Base-by-base conservation (phyloP, 2,797 vertebrate genomes). In the Alcedo atthis region DNA sequence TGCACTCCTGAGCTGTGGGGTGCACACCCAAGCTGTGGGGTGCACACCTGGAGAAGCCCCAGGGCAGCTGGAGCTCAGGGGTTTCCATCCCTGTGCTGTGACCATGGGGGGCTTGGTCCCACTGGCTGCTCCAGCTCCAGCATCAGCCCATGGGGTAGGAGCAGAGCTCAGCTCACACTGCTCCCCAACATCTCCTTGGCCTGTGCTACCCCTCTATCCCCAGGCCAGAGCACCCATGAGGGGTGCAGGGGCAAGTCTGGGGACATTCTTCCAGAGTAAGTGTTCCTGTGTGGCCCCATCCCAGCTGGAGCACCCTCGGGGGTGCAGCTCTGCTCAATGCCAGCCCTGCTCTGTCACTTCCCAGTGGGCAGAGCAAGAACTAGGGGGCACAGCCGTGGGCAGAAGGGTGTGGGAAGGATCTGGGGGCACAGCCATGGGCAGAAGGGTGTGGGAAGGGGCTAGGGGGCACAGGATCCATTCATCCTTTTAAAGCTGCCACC, bases 111-210 rank as follows among this genome's bases (percentile, higher is more conserved):
- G 4, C 45, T 85, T 4, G 5, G 55, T 55, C 49, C 35, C 37
- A 15, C 21, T 0, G 1, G 30, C 57, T 71, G 35, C 57, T 64
- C 33, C 43, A 32, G 51, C 25, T 21, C 6, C 42, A 70, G 64
- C 43, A 57, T 57, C 51, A 37, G 28, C 28, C 9, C 22, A 17
- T 3, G 3, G 26, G 42, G 55, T 43, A 10, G 73, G 35, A 75
- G n/a, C 5, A 40, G 35, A 13, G 26, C 66, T 49, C 3, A 1
- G 32, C 70, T 87, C n/a, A 21, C 19, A 12, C 53, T 4, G 3
- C 8, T 68, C 21, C 32, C 51, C 0, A 0, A 5, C 17, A 40
- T 25, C 58, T 48, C 30, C 46, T 45, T 0, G 0, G 25, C 40
- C 70, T 26, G 33, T 26, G 8, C 45, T 22, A 51, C 37, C 19